Conservation (phyloP, 2,113 vertebrate species). For the Urocynchramus pylzowi region DNA sequence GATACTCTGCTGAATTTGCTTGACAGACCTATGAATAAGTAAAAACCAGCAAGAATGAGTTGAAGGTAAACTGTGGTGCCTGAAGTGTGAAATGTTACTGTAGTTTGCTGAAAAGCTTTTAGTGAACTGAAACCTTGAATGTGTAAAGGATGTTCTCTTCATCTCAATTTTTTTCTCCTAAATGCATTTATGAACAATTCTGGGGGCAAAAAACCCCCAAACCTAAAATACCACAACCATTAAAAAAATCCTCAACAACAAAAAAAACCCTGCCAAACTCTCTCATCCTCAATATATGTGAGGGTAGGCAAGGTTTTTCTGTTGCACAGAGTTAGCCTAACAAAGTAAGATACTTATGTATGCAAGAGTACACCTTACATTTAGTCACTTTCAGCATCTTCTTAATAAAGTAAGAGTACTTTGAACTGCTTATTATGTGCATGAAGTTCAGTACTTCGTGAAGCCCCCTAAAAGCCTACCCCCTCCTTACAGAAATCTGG, state of each 20-base stretch:
- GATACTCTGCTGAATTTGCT: not conserved
- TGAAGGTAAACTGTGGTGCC: not conserved
- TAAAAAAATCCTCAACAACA: not conserved
- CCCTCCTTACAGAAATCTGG: not conserved
- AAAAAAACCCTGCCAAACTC: not conserved
- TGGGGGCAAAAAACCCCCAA: accelerated
- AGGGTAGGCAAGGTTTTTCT: not conserved
- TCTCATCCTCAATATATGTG: not conserved
- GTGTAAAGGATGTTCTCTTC: not conserved
- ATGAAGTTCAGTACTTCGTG: not conserved
- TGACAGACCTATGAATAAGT: not conserved
- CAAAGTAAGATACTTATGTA: not conserved
- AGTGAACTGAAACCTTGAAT: not conserved
- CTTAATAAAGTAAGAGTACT: not conserved
- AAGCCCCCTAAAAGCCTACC: not conserved
- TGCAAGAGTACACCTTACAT: not conserved
- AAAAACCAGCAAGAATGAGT: not conserved
- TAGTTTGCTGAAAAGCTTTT: not conserved
- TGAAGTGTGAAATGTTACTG: not conserved
- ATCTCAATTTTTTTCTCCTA: not conserved
- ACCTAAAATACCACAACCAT: too few relatives aligned
- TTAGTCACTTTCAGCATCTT: not conserved
- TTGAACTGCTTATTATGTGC: not conserved
- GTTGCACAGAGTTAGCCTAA: not conserved
- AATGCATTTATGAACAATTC: not conserved